Percentiles rank a stretch among this genome's conserved stretches.
These are phyloP conservation scores for Rallus crepitans DNA, from an alignment of 2,797 vertebrate genomes.

Conservation along the genomic window DNA sequence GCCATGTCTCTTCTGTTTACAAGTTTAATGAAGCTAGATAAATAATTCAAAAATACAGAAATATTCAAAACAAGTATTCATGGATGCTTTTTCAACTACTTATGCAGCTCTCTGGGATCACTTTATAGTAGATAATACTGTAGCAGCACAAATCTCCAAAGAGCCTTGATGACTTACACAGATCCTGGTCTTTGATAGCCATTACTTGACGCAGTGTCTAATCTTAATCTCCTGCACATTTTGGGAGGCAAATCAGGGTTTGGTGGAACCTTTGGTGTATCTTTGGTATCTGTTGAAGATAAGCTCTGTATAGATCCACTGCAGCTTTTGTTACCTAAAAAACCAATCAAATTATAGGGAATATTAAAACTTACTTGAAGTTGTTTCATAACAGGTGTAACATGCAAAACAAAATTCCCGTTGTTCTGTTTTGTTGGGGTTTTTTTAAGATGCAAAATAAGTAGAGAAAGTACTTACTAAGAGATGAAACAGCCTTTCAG, in stretches of 20 bases:
- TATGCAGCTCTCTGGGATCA: background rate
- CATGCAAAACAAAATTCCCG: background rate
- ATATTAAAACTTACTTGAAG: background rate
- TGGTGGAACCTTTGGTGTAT: conserved; percentile 78
- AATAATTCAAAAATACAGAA: background rate
- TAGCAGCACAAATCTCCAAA: background rate
- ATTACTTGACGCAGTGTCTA: conserved; percentile 87
- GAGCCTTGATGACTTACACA: conserved; percentile 84
- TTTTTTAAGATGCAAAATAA: background rate
- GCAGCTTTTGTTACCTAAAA: conserved; percentile 92
- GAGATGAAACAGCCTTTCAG: conserved; percentile 15
- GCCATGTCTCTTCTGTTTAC: background rate
- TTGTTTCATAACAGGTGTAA: background rate
- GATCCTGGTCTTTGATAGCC: conserved; percentile 94
- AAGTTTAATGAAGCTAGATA: background rate
- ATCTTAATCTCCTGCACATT: conserved; percentile 79
- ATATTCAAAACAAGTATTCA: background rate
- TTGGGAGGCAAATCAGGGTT: conserved; percentile 88
- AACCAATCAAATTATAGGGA: conserved; percentile 60
- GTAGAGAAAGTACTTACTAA: conserved; percentile 27
- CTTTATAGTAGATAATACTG: background rate
- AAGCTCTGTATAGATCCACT: conserved; percentile 94
- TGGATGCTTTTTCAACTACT: background rate
- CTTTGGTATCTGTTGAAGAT: conserved; percentile 87
- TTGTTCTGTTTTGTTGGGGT: background rate